Evolutionary conservation across 2,888 invertebrate species (phyloP).

Genomic region (Rapana venosa): DNA sequence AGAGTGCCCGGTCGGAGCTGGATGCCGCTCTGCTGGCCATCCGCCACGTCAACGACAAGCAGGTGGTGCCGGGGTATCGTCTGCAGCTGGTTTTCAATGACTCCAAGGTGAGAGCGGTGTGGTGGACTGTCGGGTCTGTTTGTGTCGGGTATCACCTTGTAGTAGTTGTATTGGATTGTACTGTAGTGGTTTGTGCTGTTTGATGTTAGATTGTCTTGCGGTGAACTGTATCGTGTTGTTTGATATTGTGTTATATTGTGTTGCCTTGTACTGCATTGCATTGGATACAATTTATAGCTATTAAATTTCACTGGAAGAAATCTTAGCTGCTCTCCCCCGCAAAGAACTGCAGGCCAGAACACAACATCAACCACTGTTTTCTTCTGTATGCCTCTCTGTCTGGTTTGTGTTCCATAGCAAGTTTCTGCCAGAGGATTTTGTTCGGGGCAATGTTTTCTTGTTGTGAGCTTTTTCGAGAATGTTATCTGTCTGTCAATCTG

Average conservation of each 20-base stretch:
- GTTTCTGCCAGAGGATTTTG: no score
- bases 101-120: slow-evolving; percentile 84
- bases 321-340: no score
- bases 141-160: not conserved
- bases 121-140: slow-evolving; percentile 33
- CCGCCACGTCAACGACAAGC: slow-evolving; percentile 86
- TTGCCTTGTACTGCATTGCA: not conserved
- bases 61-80: slow-evolving; percentile 85
- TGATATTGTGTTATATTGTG: not conserved
- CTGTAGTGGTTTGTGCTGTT: not conserved
- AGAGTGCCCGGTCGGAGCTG: slow-evolving; percentile 63
- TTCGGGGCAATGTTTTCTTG: no score
- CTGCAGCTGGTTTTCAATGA: slow-evolving; percentile 89
- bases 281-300: not conserved
- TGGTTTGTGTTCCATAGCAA: no score
- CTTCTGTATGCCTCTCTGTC: no score
- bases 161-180: not conserved
- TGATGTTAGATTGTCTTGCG: not conserved
- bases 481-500: slow-evolving; percentile 29
- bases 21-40: slow-evolving; percentile 88
- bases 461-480: no score
- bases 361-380: no score
- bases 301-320: no score
- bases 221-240: not conserved
- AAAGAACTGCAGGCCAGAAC: no score